Evolutionary conservation across 2,797 vertebrate genomes (phyloP), one percentile per base, ranked within the genome.

Genomic region (Nannoperca australis): DNA sequence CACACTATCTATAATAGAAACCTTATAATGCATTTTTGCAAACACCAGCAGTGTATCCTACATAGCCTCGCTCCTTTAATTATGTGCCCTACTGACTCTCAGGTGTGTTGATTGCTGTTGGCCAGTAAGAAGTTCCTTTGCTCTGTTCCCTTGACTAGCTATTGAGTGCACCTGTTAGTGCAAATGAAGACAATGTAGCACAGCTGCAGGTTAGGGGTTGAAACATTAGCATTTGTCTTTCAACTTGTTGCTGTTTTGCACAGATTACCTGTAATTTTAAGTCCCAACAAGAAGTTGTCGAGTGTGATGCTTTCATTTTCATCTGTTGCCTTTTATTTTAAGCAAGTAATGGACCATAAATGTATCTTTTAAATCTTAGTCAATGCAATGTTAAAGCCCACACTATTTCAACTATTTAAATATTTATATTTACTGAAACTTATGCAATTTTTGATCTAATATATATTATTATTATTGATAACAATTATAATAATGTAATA

Each of bases 141-240:
- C 62, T 38, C 30, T 15, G 2, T 68, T 64, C 10, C 15, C 49
- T 64, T 68, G 59, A 78, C 73, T 71, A 67, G 62, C 34, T 18
- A n/a, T 49, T 59, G 7, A 45, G 8, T 10, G 36, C 66, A 69
- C 70, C 63, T 78, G 73, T 47, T 56, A 17, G 27, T 45, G 59
- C 49, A 69, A 78, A 80, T 34, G 36, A 70, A 64, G 61, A 13
- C 30, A 24, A 36, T 15, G 20, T 20, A 60, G 15, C 38, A 45
- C 60, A 72, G 68, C 54, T 56, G 62, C 36, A 65, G 20, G 69
- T 40, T 0, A 9, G 13, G 0, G 15, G 22, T 10, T 14, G 17
- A 51, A 58, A 47, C 6, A 2, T 40, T 27, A n/a, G 27, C 13
- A 10, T 36, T 36, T 36, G 38, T 38, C 13, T 30, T 66, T 27